Evolutionary conservation across 2,797 vertebrate species (phyloP).

Genomic region (Pseudotriccus pelzelni): DNA sequence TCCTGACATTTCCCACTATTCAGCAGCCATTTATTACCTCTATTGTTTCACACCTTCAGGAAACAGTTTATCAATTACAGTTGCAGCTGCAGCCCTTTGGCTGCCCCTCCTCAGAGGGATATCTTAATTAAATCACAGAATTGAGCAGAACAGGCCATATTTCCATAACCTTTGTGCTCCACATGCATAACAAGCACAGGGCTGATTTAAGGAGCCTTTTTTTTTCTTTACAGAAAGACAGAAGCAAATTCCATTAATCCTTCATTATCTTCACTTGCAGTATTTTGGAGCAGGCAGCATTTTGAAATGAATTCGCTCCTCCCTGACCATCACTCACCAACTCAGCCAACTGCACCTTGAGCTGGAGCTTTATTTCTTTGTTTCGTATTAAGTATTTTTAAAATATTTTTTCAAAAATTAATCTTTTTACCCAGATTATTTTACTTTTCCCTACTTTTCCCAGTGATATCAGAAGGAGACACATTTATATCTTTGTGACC

Average conservation of each 20-base stretch:
- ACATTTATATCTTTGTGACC: neutral
- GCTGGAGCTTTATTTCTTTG: neutral
- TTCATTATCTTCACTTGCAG: neutral
- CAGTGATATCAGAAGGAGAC: neutral
- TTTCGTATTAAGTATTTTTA: neutral
- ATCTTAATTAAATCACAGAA: slow-evolving; percentile 30
- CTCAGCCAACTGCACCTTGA: neutral
- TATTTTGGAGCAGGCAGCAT: neutral
- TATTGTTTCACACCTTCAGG: neutral
- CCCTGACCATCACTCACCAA: neutral
- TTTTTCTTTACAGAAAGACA: neutral
- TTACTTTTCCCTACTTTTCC: neutral
- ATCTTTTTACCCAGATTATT: neutral
- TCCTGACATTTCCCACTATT: neutral
- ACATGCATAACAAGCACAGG: neutral
- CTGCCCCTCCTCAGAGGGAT: neutral
- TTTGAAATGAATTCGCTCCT: neutral
- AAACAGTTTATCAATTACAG: neutral
- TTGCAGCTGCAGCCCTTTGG: neutral
- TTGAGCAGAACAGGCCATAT: neutral
- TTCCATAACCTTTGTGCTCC: neutral
- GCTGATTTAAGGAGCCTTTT: neutral
- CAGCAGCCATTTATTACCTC: neutral
- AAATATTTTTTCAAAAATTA: neutral
- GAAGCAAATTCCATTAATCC: slow-evolving; percentile 12